Conservation (phyloP, 1,140 invertebrate species). For the Papilio helenus region DNA sequence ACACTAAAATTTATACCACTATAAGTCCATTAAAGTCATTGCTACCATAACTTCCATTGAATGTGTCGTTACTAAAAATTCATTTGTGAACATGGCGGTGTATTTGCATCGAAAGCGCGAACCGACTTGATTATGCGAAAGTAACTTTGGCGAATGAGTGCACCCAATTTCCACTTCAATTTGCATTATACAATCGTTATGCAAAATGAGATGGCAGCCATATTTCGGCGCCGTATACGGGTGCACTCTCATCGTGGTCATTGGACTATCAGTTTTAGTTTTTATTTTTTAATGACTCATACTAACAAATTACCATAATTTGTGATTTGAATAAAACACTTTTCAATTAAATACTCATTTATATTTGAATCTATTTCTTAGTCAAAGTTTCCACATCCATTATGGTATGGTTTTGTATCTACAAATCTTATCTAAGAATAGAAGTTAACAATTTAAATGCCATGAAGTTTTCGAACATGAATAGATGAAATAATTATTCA, state of each 20-base stretch:
- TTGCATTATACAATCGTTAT: slow-evolving; percentile 58
- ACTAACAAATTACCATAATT: no score
- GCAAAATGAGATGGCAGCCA: slow-evolving; percentile 52
- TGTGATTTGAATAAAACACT: no score
- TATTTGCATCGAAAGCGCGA: slow-evolving; percentile 75
- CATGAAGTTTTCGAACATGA: background rate
- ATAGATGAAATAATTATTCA: background rate
- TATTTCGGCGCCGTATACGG: slow-evolving; percentile 41
- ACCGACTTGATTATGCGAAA: slow-evolving; percentile 74
- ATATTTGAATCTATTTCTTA: no score
- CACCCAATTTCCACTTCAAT: slow-evolving; percentile 67
- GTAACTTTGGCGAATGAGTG: slow-evolving; percentile 58
- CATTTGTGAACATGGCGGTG: slow-evolving; percentile 56
- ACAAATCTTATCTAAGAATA: no score
- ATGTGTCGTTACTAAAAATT: slow-evolving; percentile 61
- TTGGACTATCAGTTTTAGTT: background rate
- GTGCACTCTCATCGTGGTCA: slow-evolving; percentile 15
- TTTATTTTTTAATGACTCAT: background rate
- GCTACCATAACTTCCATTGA: slow-evolving; percentile 42
- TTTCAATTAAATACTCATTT: no score
- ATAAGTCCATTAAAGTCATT: slow-evolving; percentile 19
- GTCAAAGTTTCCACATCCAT: no score
- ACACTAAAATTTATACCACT: background rate
- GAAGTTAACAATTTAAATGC: background rate
- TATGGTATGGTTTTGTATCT: no score